phyloP scores from a whole-genome alignment of 2,888 invertebrate species.

The Drosophila monieri region DNA sequence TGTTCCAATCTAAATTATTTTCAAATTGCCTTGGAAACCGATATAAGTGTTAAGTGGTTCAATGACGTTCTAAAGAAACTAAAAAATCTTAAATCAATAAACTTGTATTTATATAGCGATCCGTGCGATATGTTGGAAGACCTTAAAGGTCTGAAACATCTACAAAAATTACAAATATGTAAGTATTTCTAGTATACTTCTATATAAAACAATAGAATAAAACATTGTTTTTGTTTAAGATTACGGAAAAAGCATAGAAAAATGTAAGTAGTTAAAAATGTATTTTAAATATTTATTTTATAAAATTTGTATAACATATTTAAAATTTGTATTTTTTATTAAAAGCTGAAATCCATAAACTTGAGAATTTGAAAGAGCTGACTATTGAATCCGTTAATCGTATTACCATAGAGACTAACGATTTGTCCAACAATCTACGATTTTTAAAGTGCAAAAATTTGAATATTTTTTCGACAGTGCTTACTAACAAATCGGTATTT shows the following conservation, averaged over 20 bases:
- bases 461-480: background rate
- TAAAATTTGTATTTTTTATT: background rate
- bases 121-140: background rate
- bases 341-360: background rate
- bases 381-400: background rate
- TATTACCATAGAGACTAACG: background rate
- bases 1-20: background rate
- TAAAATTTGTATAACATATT: too few species aligned
- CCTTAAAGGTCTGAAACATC: background rate
- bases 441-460: background rate
- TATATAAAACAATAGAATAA: background rate
- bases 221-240: background rate
- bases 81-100: background rate
- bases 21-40: background rate
- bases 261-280: background rate
- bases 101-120: background rate
- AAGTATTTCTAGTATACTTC: background rate
- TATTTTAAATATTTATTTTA: background rate
- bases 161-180: background rate
- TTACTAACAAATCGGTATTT: background rate
- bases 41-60: background rate
- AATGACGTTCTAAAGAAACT: background rate
- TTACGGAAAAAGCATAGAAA: background rate
- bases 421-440: background rate
- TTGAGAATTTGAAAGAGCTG: background rate